Conservation (phyloP, 2,888 invertebrate genomes). For the Chouioia cunea region DNA sequence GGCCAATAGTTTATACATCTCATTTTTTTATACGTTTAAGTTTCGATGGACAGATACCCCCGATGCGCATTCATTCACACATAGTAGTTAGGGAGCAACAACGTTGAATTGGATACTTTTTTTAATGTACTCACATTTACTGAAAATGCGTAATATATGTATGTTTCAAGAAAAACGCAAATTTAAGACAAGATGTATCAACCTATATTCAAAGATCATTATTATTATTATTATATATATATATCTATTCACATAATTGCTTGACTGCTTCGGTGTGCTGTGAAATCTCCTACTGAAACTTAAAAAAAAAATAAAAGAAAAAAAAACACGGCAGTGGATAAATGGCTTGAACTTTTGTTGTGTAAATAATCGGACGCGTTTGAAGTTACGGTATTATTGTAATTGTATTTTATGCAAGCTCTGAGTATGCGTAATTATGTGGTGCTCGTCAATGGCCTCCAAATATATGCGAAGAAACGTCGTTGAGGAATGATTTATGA, state of each 20-base stretch:
- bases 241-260: conserved; percentile 49
- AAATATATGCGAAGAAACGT: conserved; percentile 43
- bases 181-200: conserved; percentile 40
- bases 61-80: conserved; percentile 46
- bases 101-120: conserved; percentile 42
- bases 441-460: conserved; percentile 52
- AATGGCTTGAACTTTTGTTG: conserved; percentile 58
- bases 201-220: conserved; percentile 51
- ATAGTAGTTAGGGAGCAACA: conserved; percentile 44
- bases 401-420: conserved; percentile 50
- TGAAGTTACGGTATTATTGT: conserved; percentile 56
- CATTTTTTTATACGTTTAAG: conserved; percentile 37
- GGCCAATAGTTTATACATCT: conserved; percentile 45
- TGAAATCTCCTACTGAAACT: conserved; percentile 49
- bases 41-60: conserved; percentile 48
- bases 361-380: conserved; percentile 64
- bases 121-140: conserved; percentile 45
- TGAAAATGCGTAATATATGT: conserved; percentile 41
- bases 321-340: conserved; percentile 49
- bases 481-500: conserved; percentile 43
- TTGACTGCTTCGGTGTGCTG: conserved; percentile 56
- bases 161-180: conserved; percentile 43
- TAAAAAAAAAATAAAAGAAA: conserved; percentile 29
- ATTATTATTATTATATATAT: no score
- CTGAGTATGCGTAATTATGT: conserved; percentile 51